Percentiles rank a stretch among this genome's conserved stretches.
These are phyloP conservation scores for Pteromalus puparum DNA, from an alignment of 1,140 invertebrate genomes.

Conservation along the genomic window DNA sequence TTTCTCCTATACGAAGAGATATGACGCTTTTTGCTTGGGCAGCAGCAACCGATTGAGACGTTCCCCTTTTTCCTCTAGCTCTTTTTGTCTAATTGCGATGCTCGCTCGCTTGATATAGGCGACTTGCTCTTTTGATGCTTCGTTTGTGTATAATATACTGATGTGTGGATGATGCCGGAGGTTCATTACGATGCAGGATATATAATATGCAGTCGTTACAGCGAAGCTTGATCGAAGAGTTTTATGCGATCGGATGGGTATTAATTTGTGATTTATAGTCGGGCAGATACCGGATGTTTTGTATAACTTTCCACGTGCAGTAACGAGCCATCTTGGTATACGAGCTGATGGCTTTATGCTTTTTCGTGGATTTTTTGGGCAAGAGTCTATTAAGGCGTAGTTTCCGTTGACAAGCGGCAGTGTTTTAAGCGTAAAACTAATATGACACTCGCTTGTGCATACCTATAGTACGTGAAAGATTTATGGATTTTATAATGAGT, in stretches of 20 bases:
- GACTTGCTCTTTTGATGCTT: neutral
- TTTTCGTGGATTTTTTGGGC: neutral
- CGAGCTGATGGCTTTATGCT: neutral
- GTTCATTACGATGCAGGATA: neutral
- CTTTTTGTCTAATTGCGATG: neutral
- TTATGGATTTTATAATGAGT: too few relatives aligned
- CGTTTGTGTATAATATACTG: neutral
- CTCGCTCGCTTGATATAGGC: too few relatives aligned
- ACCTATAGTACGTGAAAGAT: too few relatives aligned
- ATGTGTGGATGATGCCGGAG: too few relatives aligned
- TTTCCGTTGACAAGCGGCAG: too few relatives aligned
- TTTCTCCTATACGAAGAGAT: neutral
- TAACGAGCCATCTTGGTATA: neutral
- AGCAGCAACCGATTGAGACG: conserved; percentile 15
- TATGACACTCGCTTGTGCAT: too few relatives aligned
- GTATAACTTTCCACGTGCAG: neutral
- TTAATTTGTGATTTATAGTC: conserved; percentile 27
- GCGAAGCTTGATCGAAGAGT: too few relatives aligned
- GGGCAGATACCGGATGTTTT: neutral
- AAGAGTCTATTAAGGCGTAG: too few relatives aligned
- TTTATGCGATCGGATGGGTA: neutral
- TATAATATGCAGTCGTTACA: too few relatives aligned
- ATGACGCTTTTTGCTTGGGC: neutral
- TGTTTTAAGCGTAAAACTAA: too few relatives aligned
- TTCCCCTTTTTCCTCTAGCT: conserved; percentile 4